These are phyloP conservation scores for Lithophane leautieri DNA, from an alignment of 2,888 invertebrate species.

Conservation along the genomic window DNA sequence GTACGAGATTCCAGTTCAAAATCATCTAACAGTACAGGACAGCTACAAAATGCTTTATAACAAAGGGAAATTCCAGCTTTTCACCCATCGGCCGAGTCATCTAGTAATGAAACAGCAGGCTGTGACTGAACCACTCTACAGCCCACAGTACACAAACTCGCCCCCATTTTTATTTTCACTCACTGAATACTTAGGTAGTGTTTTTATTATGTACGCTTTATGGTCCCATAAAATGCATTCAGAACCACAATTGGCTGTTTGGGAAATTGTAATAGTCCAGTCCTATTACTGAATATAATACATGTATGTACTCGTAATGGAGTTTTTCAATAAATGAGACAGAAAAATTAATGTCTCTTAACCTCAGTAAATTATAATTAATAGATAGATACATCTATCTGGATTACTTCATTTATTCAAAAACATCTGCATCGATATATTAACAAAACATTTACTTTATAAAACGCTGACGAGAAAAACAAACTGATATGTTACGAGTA, in stretches of 20 bases:
- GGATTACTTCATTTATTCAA: background rate
- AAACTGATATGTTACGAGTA: background rate
- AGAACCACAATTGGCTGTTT: constrained; percentile 69
- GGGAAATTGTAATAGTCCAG: constrained; percentile 38
- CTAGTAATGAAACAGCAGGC: constrained; percentile 84
- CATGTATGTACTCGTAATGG: constrained; percentile 3
- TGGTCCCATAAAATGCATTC: constrained; percentile 73
- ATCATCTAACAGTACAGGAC: constrained; percentile 62
- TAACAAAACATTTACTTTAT: background rate
- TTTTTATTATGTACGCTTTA: constrained; percentile 74
- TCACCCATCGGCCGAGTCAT: constrained; percentile 81
- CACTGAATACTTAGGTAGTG: constrained; percentile 76
- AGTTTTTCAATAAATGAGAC: constrained; percentile 4
- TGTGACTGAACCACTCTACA: constrained; percentile 71
- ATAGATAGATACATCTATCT: too few relatives aligned
- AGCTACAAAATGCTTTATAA: constrained; percentile 75
- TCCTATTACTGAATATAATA: constrained; percentile 31
- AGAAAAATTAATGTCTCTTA: background rate
- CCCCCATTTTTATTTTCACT: constrained; percentile 78
- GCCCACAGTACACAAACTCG: constrained; percentile 67
- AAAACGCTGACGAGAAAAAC: background rate
- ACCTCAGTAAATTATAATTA: background rate
- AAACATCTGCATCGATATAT: background rate
- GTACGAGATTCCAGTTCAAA: constrained; percentile 58
- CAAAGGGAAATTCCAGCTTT: constrained; percentile 83